Evolutionary conservation across 1,140 invertebrate genomes (phyloP), one percentile per base, ranked within the genome.

Genomic region (Leptoteleia sp.): DNA sequence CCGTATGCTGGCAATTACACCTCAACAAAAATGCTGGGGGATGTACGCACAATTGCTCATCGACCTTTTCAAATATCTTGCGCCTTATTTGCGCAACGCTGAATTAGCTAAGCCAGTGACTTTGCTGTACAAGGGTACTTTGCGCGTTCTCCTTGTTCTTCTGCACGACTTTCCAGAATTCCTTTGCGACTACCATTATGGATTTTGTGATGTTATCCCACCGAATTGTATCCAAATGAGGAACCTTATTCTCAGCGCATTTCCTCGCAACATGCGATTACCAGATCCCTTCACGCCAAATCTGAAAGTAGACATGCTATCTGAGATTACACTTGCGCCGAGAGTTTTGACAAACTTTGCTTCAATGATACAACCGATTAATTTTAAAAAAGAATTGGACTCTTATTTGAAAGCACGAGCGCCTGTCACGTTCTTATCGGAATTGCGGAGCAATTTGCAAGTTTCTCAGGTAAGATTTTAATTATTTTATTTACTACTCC

Each of bases 131-230:
- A 98, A 98, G 90, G 98, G 98, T 40, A 99, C 97, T 3, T 90
- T 99, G 4, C 92, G 98, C 64, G 96, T 99, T 0, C 90, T 99
- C n/a, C 88, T 99, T 8, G 97, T 99, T 0, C 90, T 99, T 8
- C 91, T 99, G 1, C 98, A 99, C 84, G 99, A 99, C 88, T 99
- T 99, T 88, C 99, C 99, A 0, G 99, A 99, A 87, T 99, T 99
- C 85, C 91, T 99, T 15, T 99, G 98, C 85, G 98, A 99, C 84
- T 99, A 99, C 87, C 97, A 99, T 86, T 99, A 99, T 85, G 95
- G 96, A n/a, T 99, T 99, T 89, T 99, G 98, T 88, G 98, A 99
- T 89, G 97, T 97, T 35, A 99, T 99, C 83, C 98, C 98, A 71
- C 96, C 98, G 0, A 99, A 99, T 87, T 99, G 98, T 85, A 98